Conservation (phyloP, 2,113 vertebrate species). For the Scopus umbretta region DNA sequence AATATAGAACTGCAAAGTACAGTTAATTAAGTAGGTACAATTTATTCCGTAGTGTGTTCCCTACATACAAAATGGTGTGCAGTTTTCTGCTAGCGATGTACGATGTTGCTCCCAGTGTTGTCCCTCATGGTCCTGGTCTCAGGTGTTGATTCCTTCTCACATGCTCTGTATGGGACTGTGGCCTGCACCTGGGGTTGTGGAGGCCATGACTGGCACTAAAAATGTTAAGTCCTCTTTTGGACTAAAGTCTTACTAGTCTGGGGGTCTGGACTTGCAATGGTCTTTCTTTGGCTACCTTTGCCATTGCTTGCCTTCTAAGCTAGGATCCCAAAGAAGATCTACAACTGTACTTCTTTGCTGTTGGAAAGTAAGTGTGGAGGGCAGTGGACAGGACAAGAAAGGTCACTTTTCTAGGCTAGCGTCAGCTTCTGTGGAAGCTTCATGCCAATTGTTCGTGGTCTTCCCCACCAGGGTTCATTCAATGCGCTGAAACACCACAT, state of each 20-base stretch:
- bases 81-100: fast-evolving
- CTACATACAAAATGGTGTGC: not conserved
- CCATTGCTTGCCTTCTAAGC: not conserved
- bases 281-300: not conserved
- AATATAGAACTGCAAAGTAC: not conserved
- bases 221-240: not conserved
- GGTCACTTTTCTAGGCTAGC: not conserved
- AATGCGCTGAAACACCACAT: not conserved
- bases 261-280: not conserved
- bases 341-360: not conserved
- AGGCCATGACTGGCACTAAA: not conserved
- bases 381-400: not conserved
- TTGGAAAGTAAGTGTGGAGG: not conserved
- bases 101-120: not conserved
- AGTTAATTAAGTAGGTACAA: conserved; percentile 6
- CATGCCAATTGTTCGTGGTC: not conserved
- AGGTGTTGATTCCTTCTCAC: not conserved
- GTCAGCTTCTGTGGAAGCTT: not conserved
- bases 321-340: not conserved
- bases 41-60: not conserved
- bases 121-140: not conserved
- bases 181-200: fast-evolving
- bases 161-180: fast-evolving
- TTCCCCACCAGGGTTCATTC: not conserved
- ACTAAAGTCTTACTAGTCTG: not conserved